Evolutionary conservation across 2,113 vertebrate genomes (phyloP).

Genomic region (Daboia siamensis): DNA sequence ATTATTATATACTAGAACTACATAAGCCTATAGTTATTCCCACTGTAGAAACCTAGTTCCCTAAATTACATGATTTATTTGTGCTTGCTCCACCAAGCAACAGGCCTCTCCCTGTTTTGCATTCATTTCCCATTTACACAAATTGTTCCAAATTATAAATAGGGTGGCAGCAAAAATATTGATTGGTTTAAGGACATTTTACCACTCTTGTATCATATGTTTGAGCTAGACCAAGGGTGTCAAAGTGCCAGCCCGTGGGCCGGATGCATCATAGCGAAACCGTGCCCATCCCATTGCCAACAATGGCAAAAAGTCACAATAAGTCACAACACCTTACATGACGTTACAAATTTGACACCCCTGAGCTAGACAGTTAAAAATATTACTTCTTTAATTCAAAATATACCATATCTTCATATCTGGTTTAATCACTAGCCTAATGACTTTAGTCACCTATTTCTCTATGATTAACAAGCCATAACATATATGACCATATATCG

Average conservation of each 20-base stretch:
- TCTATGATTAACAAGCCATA: background rate
- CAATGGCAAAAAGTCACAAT: too few species aligned
- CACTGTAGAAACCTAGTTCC: background rate
- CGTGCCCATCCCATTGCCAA: too few species aligned
- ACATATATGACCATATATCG: background rate
- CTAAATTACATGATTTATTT: too few species aligned
- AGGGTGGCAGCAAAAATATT: background rate
- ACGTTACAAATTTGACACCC: too few species aligned
- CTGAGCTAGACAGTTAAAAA: background rate
- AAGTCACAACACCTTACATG: too few species aligned
- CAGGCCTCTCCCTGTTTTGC: background rate
- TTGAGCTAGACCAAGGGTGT: background rate
- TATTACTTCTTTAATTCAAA: background rate
- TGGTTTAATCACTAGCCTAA: background rate
- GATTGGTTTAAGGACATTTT: background rate
- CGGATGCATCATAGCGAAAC: too few species aligned
- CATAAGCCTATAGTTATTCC: background rate
- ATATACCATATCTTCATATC: too few species aligned
- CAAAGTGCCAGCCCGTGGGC: too few species aligned
- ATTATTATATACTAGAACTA: background rate
- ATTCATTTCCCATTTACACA: background rate
- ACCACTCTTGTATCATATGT: background rate
- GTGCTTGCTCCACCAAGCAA: too few species aligned
- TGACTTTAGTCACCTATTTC: background rate
- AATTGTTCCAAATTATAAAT: background rate